A percentile compares a stretch with the other conserved stretches of the same genome.
phyloP scores from a whole-genome alignment of 1,140 invertebrate species.

The Zaprionus lachaisei region DNA sequence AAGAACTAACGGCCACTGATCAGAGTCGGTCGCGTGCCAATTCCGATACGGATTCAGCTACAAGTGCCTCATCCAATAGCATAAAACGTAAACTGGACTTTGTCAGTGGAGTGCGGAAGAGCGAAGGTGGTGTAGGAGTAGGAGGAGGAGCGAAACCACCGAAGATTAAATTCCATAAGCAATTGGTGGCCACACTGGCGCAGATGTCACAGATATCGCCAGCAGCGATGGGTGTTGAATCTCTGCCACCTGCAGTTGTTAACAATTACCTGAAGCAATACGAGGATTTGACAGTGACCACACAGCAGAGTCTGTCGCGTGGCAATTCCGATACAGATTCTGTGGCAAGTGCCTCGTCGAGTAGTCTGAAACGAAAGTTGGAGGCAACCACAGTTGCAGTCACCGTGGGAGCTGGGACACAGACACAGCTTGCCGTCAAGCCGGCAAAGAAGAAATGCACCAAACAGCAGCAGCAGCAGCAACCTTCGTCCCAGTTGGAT shows the following conservation, averaged over 20 bases:
- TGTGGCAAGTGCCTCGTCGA: slow-evolving; percentile 73
- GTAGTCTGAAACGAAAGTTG: slow-evolving; percentile 61
- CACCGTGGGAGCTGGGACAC: background rate
- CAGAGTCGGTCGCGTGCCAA: slow-evolving; percentile 68
- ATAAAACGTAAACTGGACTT: slow-evolving; percentile 40
- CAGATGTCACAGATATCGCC: slow-evolving; percentile 24
- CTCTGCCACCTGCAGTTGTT: slow-evolving; percentile 20
- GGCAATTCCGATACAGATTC: slow-evolving; percentile 81
- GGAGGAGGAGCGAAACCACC: slow-evolving; percentile 27
- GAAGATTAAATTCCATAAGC: slow-evolving; percentile 47
- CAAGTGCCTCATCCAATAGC: slow-evolving; percentile 72
- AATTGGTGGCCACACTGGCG: slow-evolving; percentile 31
- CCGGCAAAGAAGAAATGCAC: slow-evolving; percentile 51
- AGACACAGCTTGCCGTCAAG: slow-evolving; percentile 25
- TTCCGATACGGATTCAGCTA: slow-evolving; percentile 79
- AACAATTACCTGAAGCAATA: slow-evolving; percentile 60
- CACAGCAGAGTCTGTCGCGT: slow-evolving; percentile 56
- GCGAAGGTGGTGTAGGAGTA: slow-evolving; percentile 3
- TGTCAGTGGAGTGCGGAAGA: background rate
- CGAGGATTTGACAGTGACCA: slow-evolving; percentile 53
- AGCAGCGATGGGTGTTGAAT: slow-evolving; percentile 4
- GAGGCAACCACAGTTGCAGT: slow-evolving; percentile 6
- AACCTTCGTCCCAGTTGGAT: slow-evolving; percentile 36
- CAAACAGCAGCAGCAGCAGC: slow-evolving; percentile 19
- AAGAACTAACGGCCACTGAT: slow-evolving; percentile 46